phyloP scores from a whole-genome alignment of 2,797 vertebrate species.

The Babyrousa celebensis region DNA sequence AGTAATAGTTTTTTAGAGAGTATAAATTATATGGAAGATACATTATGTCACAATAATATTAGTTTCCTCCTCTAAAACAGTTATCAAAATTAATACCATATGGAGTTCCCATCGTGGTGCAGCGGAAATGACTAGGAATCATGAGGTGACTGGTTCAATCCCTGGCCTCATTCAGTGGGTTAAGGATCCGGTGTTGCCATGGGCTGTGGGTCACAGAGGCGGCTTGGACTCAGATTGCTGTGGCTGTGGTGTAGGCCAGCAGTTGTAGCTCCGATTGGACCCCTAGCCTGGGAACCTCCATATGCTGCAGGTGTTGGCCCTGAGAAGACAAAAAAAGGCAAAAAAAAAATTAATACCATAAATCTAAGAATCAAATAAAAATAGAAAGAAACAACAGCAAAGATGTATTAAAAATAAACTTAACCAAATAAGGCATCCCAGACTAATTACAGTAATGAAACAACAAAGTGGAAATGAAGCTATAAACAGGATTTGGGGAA shows the following conservation, averaged over 20 bases:
- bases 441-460: background rate
- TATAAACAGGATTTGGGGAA: background rate
- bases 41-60: background rate
- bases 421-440: background rate
- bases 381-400: background rate
- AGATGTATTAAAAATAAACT: background rate
- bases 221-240: no score
- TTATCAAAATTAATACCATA: slow-evolving; percentile 27
- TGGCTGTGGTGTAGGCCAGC: no score
- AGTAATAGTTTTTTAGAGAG: background rate
- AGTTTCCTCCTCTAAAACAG: background rate
- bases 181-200: no score
- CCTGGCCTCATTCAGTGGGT: no score
- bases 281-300: no score
- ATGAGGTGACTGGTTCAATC: no score
- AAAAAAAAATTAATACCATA: background rate
- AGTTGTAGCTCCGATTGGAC: no score
- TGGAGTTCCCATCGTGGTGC: no score
- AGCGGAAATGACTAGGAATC: no score
- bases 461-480: background rate
- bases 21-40: background rate
- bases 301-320: no score
- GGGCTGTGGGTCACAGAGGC: no score
- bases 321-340: no score
- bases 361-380: slow-evolving; percentile 23